These are phyloP conservation scores for Philereme transversata DNA, from an alignment of 2,888 invertebrate species.

Conservation along the genomic window DNA sequence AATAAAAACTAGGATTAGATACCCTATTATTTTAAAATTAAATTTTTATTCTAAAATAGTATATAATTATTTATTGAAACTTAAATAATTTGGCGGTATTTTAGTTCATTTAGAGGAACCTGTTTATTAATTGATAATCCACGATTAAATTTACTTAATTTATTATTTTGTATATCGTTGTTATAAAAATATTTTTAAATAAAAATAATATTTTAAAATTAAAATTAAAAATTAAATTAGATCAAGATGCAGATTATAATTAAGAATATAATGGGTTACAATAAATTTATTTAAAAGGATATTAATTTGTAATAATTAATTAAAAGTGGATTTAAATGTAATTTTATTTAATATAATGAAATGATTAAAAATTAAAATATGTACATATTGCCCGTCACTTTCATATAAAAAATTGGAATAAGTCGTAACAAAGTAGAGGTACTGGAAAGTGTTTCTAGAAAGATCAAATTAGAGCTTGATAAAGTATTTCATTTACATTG, in stretches of 20 bases:
- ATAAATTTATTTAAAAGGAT: slow-evolving; percentile 83
- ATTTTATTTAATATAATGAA: slow-evolving; percentile 79
- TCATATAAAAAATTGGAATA: slow-evolving; percentile 87
- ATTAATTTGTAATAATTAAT: slow-evolving; percentile 63
- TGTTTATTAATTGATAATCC: slow-evolving; percentile 88
- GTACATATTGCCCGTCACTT: slow-evolving; percentile 93
- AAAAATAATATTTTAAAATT: slow-evolving; percentile 72
- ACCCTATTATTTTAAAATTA: slow-evolving; percentile 86
- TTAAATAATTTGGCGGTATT: slow-evolving; percentile 89
- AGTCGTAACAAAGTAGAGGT: slow-evolving; percentile 93
- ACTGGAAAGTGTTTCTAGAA: slow-evolving; percentile 90
- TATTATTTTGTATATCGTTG: slow-evolving; percentile 76
- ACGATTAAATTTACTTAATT: slow-evolving; percentile 82
- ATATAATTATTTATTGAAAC: slow-evolving; percentile 85
- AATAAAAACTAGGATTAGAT: slow-evolving; percentile 87
- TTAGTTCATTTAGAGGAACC: slow-evolving; percentile 88
- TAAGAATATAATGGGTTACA: slow-evolving; percentile 88
- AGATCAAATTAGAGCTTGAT: slow-evolving; percentile 85
- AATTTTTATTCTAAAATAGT: slow-evolving; percentile 80
- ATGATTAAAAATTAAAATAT: slow-evolving; percentile 87
- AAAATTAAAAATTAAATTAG: slow-evolving; percentile 82
- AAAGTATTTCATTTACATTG: slow-evolving; percentile 88
- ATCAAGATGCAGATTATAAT: slow-evolving; percentile 89
- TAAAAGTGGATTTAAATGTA: slow-evolving; percentile 88
- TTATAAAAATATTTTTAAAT: slow-evolving; percentile 75